A percentile compares a stretch with the other conserved stretches of the same genome.
Evolutionary conservation across 2,113 vertebrate species (phyloP).

Genomic region (Apteryx mantelli): DNA sequence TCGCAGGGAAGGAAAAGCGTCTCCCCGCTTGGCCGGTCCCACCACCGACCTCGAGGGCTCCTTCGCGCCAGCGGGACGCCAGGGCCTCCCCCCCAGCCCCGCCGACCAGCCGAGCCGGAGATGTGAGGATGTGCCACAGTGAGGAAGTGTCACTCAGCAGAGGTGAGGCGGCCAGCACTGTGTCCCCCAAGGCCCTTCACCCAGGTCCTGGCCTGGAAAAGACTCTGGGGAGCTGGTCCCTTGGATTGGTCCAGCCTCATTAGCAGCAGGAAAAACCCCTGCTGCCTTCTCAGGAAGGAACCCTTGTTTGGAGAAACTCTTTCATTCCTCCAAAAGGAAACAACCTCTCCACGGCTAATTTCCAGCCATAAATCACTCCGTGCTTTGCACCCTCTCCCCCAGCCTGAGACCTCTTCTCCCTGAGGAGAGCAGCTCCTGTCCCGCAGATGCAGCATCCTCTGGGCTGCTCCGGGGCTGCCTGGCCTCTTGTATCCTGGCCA

Average conservation of each 20-base stretch:
- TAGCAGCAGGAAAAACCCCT: neutral
- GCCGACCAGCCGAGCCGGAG: too few relatives aligned
- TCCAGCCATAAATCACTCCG: constrained; percentile 70
- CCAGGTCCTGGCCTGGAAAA: neutral
- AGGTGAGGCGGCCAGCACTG: neutral
- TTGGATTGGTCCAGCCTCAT: neutral
- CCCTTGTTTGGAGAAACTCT: neutral
- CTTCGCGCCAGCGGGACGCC: too few relatives aligned
- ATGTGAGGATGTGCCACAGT: too few relatives aligned
- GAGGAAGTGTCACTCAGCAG: neutral
- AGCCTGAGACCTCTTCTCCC: neutral
- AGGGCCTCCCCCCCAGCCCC: too few relatives aligned
- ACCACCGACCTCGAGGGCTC: too few relatives aligned
- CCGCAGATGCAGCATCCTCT: neutral
- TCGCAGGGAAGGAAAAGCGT: too few relatives aligned
- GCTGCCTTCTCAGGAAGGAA: neutral
- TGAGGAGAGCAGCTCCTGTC: neutral
- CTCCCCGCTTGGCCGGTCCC: too few relatives aligned
- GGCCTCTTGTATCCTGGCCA: neutral
- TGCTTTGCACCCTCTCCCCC: neutral
- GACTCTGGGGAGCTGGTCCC: neutral
- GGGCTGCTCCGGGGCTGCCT: neutral
- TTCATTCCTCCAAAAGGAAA: constrained; percentile 63
- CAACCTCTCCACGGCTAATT: constrained; percentile 75
- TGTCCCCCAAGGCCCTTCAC: neutral